Evolutionary conservation across 2,113 vertebrate species (phyloP).

Genomic region (Danionella cerebrum): DNA sequence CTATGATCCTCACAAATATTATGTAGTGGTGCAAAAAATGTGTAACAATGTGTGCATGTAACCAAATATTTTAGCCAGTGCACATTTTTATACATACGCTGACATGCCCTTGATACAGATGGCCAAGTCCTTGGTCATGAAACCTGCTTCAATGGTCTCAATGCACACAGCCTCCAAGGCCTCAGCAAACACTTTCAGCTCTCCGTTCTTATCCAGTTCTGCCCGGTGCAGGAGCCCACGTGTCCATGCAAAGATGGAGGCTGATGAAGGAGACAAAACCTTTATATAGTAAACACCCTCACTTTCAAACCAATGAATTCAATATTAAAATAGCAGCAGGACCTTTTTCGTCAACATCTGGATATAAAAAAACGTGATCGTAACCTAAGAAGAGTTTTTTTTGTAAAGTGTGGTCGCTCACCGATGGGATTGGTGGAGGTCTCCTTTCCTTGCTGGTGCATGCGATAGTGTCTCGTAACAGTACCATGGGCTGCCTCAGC

Average conservation of each 20-base stretch:
- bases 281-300: neutral
- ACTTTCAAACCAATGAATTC: too few relatives aligned
- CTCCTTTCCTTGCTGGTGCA: constrained; percentile 93
- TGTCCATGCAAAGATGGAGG: constrained; percentile 97
- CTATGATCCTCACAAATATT: too few relatives aligned
- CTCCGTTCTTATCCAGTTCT: constrained; percentile 80
- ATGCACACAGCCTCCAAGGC: constrained; percentile 87
- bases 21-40: too few relatives aligned
- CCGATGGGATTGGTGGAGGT: constrained; percentile 98
- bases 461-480: constrained; percentile 90
- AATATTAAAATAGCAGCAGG: too few relatives aligned
- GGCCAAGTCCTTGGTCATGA: constrained; percentile 97
- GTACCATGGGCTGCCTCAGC: constrained; percentile 95
- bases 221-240: constrained; percentile 88
- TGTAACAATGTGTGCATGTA: too few relatives aligned
- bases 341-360: too few relatives aligned
- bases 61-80: neutral
- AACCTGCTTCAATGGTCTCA: constrained; percentile 93
- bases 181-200: constrained; percentile 74
- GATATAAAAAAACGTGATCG: too few relatives aligned
- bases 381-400: too few relatives aligned
- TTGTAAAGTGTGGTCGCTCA: constrained; percentile 51
- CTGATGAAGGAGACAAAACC: constrained; percentile 52
- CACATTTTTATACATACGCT: constrained; percentile 68
- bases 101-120: constrained; percentile 92